Base-by-base conservation (phyloP, 1,140 invertebrate genomes). In the Lanistes nyassanus region DNA sequence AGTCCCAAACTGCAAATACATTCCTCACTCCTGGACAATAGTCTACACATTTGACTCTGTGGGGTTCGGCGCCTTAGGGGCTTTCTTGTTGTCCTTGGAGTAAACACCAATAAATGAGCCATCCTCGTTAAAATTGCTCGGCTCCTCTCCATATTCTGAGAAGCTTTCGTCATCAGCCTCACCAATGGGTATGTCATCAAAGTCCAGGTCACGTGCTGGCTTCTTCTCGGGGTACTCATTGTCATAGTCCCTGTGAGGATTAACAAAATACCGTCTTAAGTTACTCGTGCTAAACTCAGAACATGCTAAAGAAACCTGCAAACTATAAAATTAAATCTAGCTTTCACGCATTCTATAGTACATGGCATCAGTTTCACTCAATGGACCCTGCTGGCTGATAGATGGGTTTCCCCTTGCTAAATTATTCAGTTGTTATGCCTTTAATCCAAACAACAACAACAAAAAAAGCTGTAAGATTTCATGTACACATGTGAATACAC, bases 71-170 rank as follows among this genome's bases (percentile, higher is more conserved):
- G 58, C 47, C 29, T 26, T 51, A 0, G 69, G 75, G 2, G 55
- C 21, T 21, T 23, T 39, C 29, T 68, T 76, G 60, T 84, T 83
- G 71, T 80, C 81, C 53, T 84, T 81, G 11, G 78, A 75, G 70
- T 87, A 87, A 31, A 82, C 60, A 26, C 85, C 85, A 62, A 87
- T 87, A 68, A 87, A 87, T 26, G 84, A 87, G 9, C 85, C 85
- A 55, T 87, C 85, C 62, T 87, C 84, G 56, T 86, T 87, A 76
- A 87, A 87, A 68, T 84, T 83, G 11, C 76, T 78, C 23, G 80
- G 76, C 55, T 83, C 84, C 58, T 82, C 79, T 4, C 81, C 84
- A 26, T 81, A 83, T 13, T 77, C 76, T 39, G 83, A 79, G 23
- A 81, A 79, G 29, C 76, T 80, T 16, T 81, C 80, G 47, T 83